Evolutionary conservation across 2,113 vertebrate genomes (phyloP), one percentile per base, ranked within the genome.

Genomic region (Phyllostomus discolor): DNA sequence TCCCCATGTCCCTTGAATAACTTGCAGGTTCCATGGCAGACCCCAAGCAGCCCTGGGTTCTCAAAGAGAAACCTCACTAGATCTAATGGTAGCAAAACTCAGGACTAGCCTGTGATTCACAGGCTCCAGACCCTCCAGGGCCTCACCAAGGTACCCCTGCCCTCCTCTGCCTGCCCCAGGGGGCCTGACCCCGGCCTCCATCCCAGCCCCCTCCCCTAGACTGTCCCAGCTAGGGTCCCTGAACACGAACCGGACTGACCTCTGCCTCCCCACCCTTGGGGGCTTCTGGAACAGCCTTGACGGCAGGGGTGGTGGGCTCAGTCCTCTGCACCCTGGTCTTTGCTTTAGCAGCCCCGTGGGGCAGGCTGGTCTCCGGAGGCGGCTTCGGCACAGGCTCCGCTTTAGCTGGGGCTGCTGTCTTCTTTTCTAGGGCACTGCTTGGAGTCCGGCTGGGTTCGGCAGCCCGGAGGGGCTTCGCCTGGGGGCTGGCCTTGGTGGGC

Each of bases 231-330:
- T 14, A 88, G 38, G 69, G 75, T 24, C 15, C 43, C 59, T 35
- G 64, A 41, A 75, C 80, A 12, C 11, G n/a, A 57, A 28, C 19
- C 46, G 87, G 94, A 98, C 99, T 99, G 98, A 99, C 99, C 99
- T 99, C 99, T 66, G 99, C 98, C 94, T 99, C 99, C 98, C 99
- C 99, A 7, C 94, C 97, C 98, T 98, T 99, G 1, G 98, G 98
- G 0, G 80, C 97, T 97, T 99, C 99, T 1, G 98, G 91, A 92
- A 95, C 70, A 90, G 98, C 98, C 97, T 99, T 99, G 97, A 90
- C 97, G 28, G 99, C 99, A 98, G 99, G 99, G 95, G 98, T 94
- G 84, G 98, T 97, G 86, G 94, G 96, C 89, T 98, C 99, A 0
- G 95, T 48, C 87, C 97, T 99, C 89, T 96, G 95, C 26, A 79